Base-by-base conservation (phyloP, 2,888 invertebrate species). In the Eudemis profundana region DNA sequence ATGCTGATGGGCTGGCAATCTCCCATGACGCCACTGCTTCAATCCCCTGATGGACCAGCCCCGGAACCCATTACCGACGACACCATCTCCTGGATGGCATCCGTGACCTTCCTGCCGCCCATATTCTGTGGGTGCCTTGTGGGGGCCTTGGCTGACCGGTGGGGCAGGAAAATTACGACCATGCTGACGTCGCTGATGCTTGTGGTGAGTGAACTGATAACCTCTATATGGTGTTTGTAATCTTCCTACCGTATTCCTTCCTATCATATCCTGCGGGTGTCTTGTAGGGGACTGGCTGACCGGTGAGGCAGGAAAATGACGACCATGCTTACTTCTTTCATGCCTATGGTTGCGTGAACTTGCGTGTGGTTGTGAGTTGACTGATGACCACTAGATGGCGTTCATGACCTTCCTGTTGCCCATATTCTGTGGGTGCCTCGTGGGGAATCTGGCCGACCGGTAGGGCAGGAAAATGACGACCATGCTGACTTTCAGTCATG, bases 1-100 rank as follows among this genome's bases (percentile, higher is more conserved):
- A 93, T 92, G 83, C 84, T 93, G 66, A 87, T 93, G 77, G 94
- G 93, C 1, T 94, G 93, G 93, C 90, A 93, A 70, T 93, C 94
- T 0, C 93, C 94, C 1, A 93, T 93, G 84, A 89, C 93, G 1
- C 90, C 93, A 0, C 81, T 93, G 29, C 86, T 94, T 10, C 87
- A 93, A 73, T 83, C 89, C 0, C 74, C 78, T 0, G 72, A 79
- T n/a, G 90, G 93, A 0, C 93, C 93, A 0, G 86, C 93, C 0
- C 92, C 92, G 0, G 85, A 85, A 21, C 88, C 90, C 0, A 85
- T 94, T 73, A 84, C 86, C 0, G 87, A 92, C 68, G 89, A 92
- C 50, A 89, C 90, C 47, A 88, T 93, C 23, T 93, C 93, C 21
- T 93, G 93, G 93, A 89, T 94, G 83, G 93, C 93, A 0, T 93